These are phyloP conservation scores for Cettia cetti DNA, from an alignment of 2,113 vertebrate species.

Conservation along the genomic window DNA sequence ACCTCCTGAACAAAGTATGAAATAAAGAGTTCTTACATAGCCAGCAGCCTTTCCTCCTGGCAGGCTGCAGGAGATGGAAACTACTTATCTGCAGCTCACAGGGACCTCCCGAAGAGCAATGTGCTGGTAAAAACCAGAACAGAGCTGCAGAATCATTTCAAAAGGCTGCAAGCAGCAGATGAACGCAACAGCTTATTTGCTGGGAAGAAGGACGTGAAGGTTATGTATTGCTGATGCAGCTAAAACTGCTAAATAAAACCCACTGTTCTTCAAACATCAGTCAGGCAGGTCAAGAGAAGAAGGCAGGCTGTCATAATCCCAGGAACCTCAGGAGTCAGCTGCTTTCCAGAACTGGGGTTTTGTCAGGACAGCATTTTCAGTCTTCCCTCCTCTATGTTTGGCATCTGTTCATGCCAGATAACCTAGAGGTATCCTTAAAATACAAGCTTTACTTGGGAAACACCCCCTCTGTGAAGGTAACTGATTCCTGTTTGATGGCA, in stretches of 20 bases:
- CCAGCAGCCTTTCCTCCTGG: not conserved
- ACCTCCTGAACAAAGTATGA: not conserved
- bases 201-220: not conserved
- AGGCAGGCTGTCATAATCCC: not conserved
- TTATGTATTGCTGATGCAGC: not conserved
- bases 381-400: not conserved
- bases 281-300: not conserved
- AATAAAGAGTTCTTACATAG: not conserved
- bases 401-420: not conserved
- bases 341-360: not conserved
- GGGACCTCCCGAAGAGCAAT: not conserved
- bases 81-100: not conserved
- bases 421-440: not conserved
- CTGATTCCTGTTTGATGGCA: not conserved
- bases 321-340: not conserved
- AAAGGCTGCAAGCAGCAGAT: not conserved
- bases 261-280: not conserved
- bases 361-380: not conserved
- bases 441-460: not conserved
- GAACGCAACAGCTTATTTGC: not conserved
- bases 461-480: not conserved
- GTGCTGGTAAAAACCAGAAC: not conserved
- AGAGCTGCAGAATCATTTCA: not conserved
- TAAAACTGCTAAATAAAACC: not conserved
- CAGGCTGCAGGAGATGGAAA: not conserved